Evolutionary conservation across 2,888 invertebrate species (phyloP), one percentile per base, ranked within the genome.

Genomic region (Junonia oenone): DNA sequence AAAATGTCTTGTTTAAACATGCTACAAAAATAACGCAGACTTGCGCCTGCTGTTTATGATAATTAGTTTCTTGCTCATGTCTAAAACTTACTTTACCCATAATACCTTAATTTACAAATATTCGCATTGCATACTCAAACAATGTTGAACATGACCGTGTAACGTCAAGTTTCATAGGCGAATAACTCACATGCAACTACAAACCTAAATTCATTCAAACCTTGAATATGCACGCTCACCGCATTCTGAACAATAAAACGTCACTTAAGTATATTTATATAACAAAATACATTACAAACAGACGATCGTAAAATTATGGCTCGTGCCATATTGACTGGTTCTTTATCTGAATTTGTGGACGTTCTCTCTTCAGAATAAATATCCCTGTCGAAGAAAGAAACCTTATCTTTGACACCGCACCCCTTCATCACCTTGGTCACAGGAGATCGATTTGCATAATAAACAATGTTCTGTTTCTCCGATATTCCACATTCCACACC

Each of bases 401-500:
- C 58, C 52, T 58, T 62, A 65, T 63, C 63, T 62, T 51, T 56
- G 64, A 55, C 59, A 55, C 53, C 38, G 59, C 50, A 58, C 51
- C 60, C 54, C 17, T 19, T 29, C 50, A 43, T 33, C 31, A 55
- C 56, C 62, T 66, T 69, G 65, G 67, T 68, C 51, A 51, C 61
- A 55, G 55, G 57, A 68, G 67, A 72, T 68, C 67, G 63, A 75
- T 79, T 76, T 78, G 70, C 73, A 78, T 76, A 75, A 72, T 75
- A 75, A 78, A 68, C 65, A 63, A 46, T 55, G 51, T 59, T 67
- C 61, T 67, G 69, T 71, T 72, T 66, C 61, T 64, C 67, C 66
- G 70, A 72, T 77, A 77, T 77, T 73, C 75, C 70, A 69, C 75
- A 80, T 78, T 76, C 75, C 78, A 62, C 62, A 56, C 31, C 64